Percentiles rank a stretch among this genome's conserved stretches.
Evolutionary conservation across 92 coral and sea anemone species (phyloP).

Genomic region (Siderastrea siderea): DNA sequence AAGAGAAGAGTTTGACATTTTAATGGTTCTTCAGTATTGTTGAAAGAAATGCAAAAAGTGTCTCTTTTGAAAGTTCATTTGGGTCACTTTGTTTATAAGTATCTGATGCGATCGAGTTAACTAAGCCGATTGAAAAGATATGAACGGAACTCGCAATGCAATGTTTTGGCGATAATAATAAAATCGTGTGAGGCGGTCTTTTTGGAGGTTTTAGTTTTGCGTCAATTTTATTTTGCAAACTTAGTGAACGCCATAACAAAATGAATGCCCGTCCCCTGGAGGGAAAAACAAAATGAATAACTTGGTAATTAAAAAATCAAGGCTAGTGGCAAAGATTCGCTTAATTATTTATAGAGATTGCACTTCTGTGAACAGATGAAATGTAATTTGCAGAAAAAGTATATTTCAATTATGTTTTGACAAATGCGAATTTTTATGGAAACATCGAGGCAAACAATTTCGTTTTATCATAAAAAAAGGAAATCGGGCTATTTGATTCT

Average conservation of each 20-base stretch:
- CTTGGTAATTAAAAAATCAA: background rate
- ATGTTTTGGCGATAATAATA: background rate
- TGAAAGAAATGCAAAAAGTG: conserved; percentile 6
- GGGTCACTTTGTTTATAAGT: conserved; percentile 4
- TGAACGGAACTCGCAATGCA: background rate
- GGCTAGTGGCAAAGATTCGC: background rate
- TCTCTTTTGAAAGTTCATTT: background rate
- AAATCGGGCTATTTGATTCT: too few relatives aligned
- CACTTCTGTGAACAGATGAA: background rate
- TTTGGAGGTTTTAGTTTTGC: background rate
- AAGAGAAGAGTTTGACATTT: background rate
- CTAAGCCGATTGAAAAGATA: conserved; percentile 5
- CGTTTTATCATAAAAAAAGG: too few relatives aligned
- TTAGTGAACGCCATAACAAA: background rate
- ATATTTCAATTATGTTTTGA: background rate
- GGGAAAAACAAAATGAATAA: background rate
- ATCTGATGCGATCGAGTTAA: conserved; percentile 25
- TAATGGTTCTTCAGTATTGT: background rate
- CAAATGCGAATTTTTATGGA: background rate
- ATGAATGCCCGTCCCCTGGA: background rate
- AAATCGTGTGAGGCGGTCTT: conserved; percentile 1
- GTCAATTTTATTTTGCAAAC: background rate
- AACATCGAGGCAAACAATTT: too few relatives aligned
- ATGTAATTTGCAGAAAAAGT: background rate
- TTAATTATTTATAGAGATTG: background rate